A percentile compares a stretch with the other conserved stretches of the same genome.
Evolutionary conservation across 2,888 invertebrate genomes (phyloP).

Genomic region (Drosophila kanekoi): DNA sequence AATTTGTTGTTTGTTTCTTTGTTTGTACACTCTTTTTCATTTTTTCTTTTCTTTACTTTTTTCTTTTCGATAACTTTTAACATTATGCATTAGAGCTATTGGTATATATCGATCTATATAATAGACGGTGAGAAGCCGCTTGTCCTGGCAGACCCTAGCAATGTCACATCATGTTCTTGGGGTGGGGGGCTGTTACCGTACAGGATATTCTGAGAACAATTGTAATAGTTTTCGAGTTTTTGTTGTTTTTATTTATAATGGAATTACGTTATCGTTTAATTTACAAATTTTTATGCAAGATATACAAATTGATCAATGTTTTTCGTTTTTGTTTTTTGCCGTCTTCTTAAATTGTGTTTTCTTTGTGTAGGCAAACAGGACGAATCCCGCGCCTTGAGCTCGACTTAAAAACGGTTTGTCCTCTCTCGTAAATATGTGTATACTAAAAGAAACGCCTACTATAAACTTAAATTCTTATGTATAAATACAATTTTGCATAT

Average conservation of each 20-base stretch:
- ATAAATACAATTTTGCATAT: constrained; percentile 70
- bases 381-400: constrained; percentile 18
- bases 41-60: neutral
- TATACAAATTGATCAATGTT: constrained; percentile 38
- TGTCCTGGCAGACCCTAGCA: constrained; percentile 26
- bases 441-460: constrained; percentile 70
- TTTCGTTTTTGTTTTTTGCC: neutral
- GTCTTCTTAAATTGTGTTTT: constrained; percentile 8
- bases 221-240: constrained; percentile 37
- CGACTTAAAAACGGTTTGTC: constrained; percentile 36
- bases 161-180: constrained; percentile 11
- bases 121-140: constrained; percentile 21
- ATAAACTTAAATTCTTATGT: constrained; percentile 76
- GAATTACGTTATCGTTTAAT: constrained; percentile 76
- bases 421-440: constrained; percentile 45
- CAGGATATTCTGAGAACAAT: constrained; percentile 29
- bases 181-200: neutral
- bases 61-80: constrained; percentile 41
- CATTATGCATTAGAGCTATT: constrained; percentile 48
- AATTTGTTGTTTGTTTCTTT: constrained; percentile 22
- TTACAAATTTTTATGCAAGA: constrained; percentile 66
- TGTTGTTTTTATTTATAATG: constrained; percentile 69
- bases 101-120: constrained; percentile 38
- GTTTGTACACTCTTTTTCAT: constrained; percentile 53
- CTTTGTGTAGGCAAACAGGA: constrained; percentile 20